Conservation (phyloP, 2,797 vertebrate species). For the Rhabdomys pumilio region DNA sequence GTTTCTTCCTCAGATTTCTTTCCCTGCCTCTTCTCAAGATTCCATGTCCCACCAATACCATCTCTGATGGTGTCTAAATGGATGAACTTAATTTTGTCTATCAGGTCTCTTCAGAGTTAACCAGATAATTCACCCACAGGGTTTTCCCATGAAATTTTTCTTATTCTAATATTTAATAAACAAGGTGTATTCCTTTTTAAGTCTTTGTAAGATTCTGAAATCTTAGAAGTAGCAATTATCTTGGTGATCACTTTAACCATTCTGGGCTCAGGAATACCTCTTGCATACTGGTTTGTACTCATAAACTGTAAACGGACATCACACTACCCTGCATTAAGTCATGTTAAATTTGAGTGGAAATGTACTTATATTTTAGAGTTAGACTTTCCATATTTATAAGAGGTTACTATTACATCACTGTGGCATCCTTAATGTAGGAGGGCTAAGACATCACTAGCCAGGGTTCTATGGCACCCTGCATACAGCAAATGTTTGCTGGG, state of each 20-base stretch:
- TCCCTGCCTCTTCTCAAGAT: background rate
- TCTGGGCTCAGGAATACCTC: background rate
- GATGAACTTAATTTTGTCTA: background rate
- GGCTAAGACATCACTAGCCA: slow-evolving; percentile 37
- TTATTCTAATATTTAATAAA: slow-evolving; percentile 32
- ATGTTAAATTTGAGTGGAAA: slow-evolving; percentile 28
- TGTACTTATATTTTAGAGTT: slow-evolving; percentile 59
- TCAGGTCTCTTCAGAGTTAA: slow-evolving; percentile 43
- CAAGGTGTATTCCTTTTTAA: slow-evolving; percentile 25
- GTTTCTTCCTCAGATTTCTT: slow-evolving; percentile 24
- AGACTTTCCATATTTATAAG: slow-evolving; percentile 52
- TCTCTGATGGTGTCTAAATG: background rate
- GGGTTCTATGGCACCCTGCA: background rate
- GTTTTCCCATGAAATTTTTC: slow-evolving; percentile 7
- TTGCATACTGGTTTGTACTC: background rate
- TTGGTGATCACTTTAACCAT: background rate
- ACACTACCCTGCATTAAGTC: slow-evolving; percentile 24
- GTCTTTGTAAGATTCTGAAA: background rate
- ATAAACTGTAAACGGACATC: background rate
- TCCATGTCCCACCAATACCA: background rate
- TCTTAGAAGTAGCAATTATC: background rate
- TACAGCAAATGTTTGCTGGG: slow-evolving; percentile 3
- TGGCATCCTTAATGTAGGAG: slow-evolving; percentile 46
- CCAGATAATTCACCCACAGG: slow-evolving; percentile 9
- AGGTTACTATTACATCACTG: slow-evolving; percentile 25